Conservation (phyloP, 2,113 vertebrate genomes). For the Ictalurus punctatus region DNA sequence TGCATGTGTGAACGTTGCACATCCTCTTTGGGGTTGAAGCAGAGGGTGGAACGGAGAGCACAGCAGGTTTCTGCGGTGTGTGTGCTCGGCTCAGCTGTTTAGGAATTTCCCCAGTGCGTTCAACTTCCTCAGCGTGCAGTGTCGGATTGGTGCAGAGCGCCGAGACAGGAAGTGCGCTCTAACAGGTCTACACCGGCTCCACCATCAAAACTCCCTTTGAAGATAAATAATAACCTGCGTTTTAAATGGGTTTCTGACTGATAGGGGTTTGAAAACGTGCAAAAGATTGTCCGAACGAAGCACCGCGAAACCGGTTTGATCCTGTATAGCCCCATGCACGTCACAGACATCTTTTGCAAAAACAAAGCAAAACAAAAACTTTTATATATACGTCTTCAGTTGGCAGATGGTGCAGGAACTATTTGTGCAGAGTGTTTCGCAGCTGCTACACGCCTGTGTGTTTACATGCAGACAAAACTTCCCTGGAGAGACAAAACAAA, state of each 20-base stretch:
- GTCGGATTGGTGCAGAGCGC: conserved; percentile 63
- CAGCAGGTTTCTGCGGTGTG: conserved; percentile 68
- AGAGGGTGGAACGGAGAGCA: conserved; percentile 55
- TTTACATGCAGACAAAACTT: neutral
- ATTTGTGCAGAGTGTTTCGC: neutral
- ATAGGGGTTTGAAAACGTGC: neutral
- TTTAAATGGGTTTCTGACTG: neutral
- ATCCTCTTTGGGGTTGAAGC: conserved; percentile 60
- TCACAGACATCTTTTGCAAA: neutral
- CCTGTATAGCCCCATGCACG: too few species aligned
- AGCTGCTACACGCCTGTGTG: neutral
- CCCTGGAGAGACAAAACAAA: conserved; percentile 10
- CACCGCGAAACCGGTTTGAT: neutral
- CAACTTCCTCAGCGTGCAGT: conserved; percentile 67
- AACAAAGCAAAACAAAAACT: neutral
- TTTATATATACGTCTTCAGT: neutral
- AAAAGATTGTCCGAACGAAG: neutral
- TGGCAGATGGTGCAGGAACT: neutral
- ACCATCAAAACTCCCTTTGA: conserved; percentile 64
- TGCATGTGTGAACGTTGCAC: conserved; percentile 54
- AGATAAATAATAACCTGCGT: conserved; percentile 49
- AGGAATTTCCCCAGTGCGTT: conserved; percentile 77
- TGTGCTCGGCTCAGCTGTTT: conserved; percentile 72
- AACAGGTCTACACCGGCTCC: conserved; percentile 65
- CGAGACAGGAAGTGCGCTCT: conserved; percentile 69